A percentile compares a stretch with the other conserved stretches of the same genome.
Conservation (phyloP, 2,113 vertebrate species). For the Delphinapterus leucas region DNA sequence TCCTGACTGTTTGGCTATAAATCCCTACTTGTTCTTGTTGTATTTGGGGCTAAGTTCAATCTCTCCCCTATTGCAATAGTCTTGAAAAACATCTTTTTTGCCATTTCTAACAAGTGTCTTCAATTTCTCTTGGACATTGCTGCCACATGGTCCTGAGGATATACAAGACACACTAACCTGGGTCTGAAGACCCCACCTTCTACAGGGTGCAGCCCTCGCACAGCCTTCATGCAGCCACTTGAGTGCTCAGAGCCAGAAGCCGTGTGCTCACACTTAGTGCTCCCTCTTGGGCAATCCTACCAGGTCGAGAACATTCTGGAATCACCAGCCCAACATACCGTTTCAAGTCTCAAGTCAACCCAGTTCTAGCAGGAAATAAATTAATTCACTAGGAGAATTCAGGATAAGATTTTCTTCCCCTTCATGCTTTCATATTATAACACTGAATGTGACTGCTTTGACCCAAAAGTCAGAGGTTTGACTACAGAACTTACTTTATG, state of each 20-base stretch:
- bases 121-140: neutral
- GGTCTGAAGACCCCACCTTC: neutral
- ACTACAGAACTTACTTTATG: neutral
- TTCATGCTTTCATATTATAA: neutral
- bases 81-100: neutral
- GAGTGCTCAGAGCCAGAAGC: neutral
- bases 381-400: neutral
- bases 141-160: neutral
- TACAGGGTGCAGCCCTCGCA: neutral
- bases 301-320: neutral
- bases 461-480: neutral
- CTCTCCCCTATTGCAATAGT: neutral
- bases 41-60: neutral
- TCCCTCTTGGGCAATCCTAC: neutral
- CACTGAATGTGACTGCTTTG: neutral
- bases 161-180: too few relatives aligned
- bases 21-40: neutral
- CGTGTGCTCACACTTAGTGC: fast-evolving
- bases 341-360: neutral
- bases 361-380: neutral
- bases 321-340: neutral
- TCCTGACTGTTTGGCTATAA: neutral
- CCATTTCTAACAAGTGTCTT: neutral
- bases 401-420: neutral
- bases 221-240: neutral